A percentile compares a stretch with the other conserved stretches of the same genome.
Evolutionary conservation across 2,888 invertebrate genomes (phyloP).

Genomic region (Eilema caniola): DNA sequence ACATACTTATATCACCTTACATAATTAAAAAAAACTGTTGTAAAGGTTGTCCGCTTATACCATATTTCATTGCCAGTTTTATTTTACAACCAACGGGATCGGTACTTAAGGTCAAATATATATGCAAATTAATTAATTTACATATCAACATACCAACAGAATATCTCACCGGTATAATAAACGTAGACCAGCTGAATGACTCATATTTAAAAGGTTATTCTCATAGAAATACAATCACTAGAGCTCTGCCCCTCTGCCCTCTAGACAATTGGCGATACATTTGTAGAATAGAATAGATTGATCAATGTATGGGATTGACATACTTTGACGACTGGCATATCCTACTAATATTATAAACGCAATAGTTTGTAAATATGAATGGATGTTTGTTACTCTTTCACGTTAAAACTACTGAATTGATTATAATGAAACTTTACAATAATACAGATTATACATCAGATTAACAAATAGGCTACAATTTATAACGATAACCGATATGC

Average conservation of each 20-base stretch:
- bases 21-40: background rate
- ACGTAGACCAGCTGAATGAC: background rate
- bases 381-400: too few relatives aligned
- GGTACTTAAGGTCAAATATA: slow-evolving; percentile 19
- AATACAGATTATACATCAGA: too few relatives aligned
- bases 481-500: too few relatives aligned
- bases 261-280: too few relatives aligned
- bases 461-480: too few relatives aligned
- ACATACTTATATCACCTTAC: slow-evolving; percentile 5
- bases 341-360: too few relatives aligned
- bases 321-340: too few relatives aligned
- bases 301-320: too few relatives aligned
- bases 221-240: background rate
- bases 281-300: too few relatives aligned
- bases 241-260: background rate
- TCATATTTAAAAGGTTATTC: background rate
- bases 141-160: slow-evolving; percentile 3
- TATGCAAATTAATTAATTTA: slow-evolving; percentile 26
- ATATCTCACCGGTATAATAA: background rate
- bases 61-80: slow-evolving; percentile 9
- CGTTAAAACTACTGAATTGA: too few relatives aligned
- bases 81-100: slow-evolving; percentile 10
- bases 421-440: too few relatives aligned
- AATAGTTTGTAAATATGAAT: too few relatives aligned
- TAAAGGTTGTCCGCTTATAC: background rate